Base-by-base conservation (phyloP, 2,797 vertebrate genomes). In the Sebastes wilsoni region DNA sequence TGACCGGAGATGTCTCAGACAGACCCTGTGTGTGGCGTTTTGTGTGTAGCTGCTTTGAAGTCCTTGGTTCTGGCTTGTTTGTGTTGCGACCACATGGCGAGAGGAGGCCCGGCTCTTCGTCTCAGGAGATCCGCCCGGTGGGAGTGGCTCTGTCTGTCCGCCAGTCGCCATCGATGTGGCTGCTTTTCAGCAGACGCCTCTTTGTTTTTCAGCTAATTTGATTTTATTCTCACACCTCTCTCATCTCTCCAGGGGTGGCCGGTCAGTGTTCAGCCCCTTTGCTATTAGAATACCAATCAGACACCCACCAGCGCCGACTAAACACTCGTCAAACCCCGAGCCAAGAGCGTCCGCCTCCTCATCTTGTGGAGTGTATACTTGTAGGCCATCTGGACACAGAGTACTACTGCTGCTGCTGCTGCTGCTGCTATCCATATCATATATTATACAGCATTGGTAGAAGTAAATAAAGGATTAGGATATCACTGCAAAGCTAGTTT, bases 1-100 rank as follows among this genome's bases (percentile, higher is more conserved):
- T 91, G 92, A 93, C 92, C 94, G 93, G 93, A 93, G 93, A 93
- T 68, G 86, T 76, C 89, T 92, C 79, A 90, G 93, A 94, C 91
- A 66, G 88, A 68, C 82, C 59, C 90, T 89, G 86, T 92, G 87
- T 92, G 92, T 77, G 86, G 83, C n/a, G 77, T 86, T 49, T 81
- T 92, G 90, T 91, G 82, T 65, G 86, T 18, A 66, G 78, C 61
- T 58, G 83, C 92, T 94, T 94, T 94, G 93, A 94, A 93, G 93
- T 94, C 87, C 18, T 64, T 20, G 77, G 27, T 84, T 89, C 56
- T 89, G 85, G 89, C 90, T 84, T 85, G 82, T 87, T 89, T 84
- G 82, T 83, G 80, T 61, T 72, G 84, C 67, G 74, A 89, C 88
- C 81, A 82, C 90, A 82, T 81, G 87, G 85, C 78, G 83, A 85